A percentile compares a stretch with the other conserved stretches of the same genome.
Conservation (phyloP, 2,113 vertebrate species). For the Erythrocercus mccallii region DNA sequence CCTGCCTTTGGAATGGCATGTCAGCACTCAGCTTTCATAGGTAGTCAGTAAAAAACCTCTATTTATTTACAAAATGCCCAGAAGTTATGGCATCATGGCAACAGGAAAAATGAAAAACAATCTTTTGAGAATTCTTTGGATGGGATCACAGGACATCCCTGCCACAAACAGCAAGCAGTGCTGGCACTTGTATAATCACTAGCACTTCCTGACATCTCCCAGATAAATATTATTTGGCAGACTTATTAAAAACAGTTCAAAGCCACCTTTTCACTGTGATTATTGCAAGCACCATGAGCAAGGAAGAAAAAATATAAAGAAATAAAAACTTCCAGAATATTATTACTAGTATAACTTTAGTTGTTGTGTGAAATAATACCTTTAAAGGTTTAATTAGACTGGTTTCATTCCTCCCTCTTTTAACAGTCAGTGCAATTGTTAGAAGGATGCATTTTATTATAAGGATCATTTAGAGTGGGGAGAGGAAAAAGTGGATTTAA, state of each 20-base stretch:
- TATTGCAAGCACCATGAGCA: neutral
- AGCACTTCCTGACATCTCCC: neutral
- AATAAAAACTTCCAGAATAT: neutral
- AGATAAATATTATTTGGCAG: neutral
- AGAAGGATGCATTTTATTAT: neutral
- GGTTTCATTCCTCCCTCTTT: neutral
- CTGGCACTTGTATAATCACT: neutral
- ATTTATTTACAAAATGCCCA: neutral
- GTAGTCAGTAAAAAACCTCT: neutral
- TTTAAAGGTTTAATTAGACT: neutral
- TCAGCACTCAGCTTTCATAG: neutral
- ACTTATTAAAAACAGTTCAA: neutral
- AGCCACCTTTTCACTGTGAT: neutral
- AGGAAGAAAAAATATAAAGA: neutral
- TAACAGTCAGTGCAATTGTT: neutral
- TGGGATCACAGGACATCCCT: neutral
- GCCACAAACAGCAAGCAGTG: neutral
- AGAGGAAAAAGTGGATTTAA: neutral
- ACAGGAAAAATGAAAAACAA: neutral
- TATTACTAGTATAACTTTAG: neutral
- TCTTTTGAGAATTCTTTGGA: neutral
- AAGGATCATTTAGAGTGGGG: neutral
- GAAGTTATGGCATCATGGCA: neutral
- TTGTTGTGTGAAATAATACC: neutral
- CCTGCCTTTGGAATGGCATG: neutral